Conservation (phyloP, 1,140 invertebrate species). For the Heliconius eleuchia region DNA sequence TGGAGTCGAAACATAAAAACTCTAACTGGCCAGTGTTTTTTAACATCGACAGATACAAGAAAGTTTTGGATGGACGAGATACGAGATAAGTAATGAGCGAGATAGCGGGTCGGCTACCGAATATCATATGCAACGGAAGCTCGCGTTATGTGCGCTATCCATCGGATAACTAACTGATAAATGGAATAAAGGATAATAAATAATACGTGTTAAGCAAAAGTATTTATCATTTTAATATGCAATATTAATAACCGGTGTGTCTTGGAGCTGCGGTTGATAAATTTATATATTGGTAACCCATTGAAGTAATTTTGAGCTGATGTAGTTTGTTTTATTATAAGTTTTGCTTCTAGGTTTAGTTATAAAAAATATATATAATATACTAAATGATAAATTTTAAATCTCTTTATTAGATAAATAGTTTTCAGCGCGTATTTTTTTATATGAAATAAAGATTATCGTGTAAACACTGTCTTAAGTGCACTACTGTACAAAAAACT, state of each 20-base stretch:
- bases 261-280: conserved; percentile 45
- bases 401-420: no score
- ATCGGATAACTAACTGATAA: conserved; percentile 34
- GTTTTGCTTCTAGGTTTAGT: no score
- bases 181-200: neutral
- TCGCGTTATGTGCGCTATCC: conserved; percentile 46
- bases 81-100: conserved; percentile 69
- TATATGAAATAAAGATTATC: no score
- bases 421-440: no score
- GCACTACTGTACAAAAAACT: no score
- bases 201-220: neutral
- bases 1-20: conserved; percentile 52
- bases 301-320: neutral
- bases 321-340: no score
- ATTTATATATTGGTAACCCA: neutral
- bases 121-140: conserved; percentile 66
- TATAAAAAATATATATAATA: no score
- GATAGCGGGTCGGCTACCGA: conserved; percentile 61
- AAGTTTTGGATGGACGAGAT: conserved; percentile 52
- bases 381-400: no score
- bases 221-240: neutral
- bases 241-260: conserved; percentile 13
- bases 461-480: no score
- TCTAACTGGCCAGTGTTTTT: conserved; percentile 57
- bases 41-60: conserved; percentile 66